Conservation (phyloP, 2,888 invertebrate genomes). For the Erebia palarica region DNA sequence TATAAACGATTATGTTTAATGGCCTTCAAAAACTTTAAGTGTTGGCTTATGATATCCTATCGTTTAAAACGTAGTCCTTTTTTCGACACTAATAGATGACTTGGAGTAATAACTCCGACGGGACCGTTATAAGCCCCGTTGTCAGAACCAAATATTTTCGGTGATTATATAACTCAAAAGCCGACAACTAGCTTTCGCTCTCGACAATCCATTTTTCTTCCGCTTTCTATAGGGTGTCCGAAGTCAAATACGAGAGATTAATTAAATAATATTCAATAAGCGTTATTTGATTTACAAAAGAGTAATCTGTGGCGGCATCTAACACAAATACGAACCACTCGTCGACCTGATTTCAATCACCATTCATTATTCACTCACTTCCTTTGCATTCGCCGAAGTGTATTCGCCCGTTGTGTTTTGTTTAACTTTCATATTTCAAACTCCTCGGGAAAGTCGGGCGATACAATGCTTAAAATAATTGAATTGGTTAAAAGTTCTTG, state of each 20-base stretch:
- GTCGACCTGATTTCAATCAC: slow-evolving; percentile 77
- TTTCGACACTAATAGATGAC: slow-evolving; percentile 59
- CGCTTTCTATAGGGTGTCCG: slow-evolving; percentile 49
- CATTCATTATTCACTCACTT: slow-evolving; percentile 80
- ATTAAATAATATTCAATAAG: slow-evolving; percentile 79
- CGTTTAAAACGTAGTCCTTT: slow-evolving; percentile 57
- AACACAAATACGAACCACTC: slow-evolving; percentile 76
- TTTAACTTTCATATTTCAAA: slow-evolving; percentile 78
- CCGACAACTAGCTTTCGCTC: slow-evolving; percentile 45
- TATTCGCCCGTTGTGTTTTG: slow-evolving; percentile 74
- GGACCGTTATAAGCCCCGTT: slow-evolving; percentile 47
- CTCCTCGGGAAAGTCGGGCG: slow-evolving; percentile 61
- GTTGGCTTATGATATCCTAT: slow-evolving; percentile 53
- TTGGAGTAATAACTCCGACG: slow-evolving; percentile 54
- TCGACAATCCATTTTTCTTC: slow-evolving; percentile 49
- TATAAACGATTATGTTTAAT: slow-evolving; percentile 77
- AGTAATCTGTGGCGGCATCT: slow-evolving; percentile 81
- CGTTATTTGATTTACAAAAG: slow-evolving; percentile 80
- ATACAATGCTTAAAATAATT: slow-evolving; percentile 42
- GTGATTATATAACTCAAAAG: slow-evolving; percentile 45
- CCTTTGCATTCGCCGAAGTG: slow-evolving; percentile 77
- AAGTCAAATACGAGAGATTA: slow-evolving; percentile 78
- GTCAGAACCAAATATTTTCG: slow-evolving; percentile 42
- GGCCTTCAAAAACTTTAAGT: slow-evolving; percentile 72
- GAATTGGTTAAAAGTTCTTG: slow-evolving; percentile 63